These are phyloP conservation scores for Chelonus insularis DNA, from an alignment of 1,140 invertebrate species.

Conservation along the genomic window DNA sequence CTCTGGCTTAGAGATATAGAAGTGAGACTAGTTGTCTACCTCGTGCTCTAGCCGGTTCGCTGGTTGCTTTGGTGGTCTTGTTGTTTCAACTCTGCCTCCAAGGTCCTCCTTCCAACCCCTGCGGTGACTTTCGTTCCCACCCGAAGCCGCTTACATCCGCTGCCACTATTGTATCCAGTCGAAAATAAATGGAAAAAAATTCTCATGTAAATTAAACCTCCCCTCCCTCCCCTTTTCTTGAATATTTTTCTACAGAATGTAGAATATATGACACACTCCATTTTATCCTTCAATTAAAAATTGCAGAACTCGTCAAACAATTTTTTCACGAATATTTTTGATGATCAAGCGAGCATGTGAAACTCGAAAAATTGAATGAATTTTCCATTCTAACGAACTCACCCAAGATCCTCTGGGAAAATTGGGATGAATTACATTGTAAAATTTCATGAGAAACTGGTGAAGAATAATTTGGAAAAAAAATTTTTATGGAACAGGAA, in stretches of 20 bases:
- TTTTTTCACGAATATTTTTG: too few relatives aligned
- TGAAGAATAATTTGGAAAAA: background rate
- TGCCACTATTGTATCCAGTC: constrained; percentile 32
- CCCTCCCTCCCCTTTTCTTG: background rate
- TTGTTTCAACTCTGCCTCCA: constrained; percentile 49
- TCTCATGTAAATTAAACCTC: constrained; percentile 40
- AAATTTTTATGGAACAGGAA: too few relatives aligned
- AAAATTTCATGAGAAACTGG: background rate
- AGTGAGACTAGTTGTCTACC: constrained; percentile 39
- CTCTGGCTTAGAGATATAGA: constrained; percentile 31
- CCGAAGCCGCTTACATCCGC: constrained; percentile 1
- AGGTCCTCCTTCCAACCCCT: constrained; percentile 11
- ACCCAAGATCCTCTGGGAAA: too few relatives aligned
- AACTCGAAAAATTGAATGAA: too few relatives aligned
- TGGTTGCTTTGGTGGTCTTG: constrained; percentile 41
- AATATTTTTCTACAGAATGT: too few relatives aligned
- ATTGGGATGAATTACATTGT: too few relatives aligned
- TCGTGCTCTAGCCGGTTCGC: constrained; percentile 34
- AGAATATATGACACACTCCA: too few relatives aligned
- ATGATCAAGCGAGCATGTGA: too few relatives aligned
- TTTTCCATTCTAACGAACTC: too few relatives aligned
- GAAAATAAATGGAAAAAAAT: constrained; percentile 26
- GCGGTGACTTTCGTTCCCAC: constrained; percentile 22
- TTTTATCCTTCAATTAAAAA: too few relatives aligned
- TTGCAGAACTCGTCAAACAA: too few relatives aligned